Base-by-base conservation (phyloP, 2,888 invertebrate genomes). In the Ophion slaviceki region DNA sequence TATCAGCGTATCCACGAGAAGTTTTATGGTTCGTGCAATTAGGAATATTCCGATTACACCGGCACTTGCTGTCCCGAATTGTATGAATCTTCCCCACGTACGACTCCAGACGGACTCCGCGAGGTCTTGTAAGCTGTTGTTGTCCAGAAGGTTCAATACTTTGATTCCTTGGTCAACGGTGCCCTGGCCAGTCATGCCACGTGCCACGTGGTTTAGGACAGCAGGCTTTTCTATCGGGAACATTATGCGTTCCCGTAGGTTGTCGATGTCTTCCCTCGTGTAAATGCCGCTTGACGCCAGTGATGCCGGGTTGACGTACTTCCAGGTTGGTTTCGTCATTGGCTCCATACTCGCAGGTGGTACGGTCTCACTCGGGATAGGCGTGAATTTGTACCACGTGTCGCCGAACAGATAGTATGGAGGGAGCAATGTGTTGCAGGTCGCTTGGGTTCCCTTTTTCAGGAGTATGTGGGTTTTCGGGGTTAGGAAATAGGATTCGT, bases 311-410 rank as follows among this genome's bases (percentile, higher is more conserved):
- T 28, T 64, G 8, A 28, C 28, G 11, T 64, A 88, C 24, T 78
- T 80, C 88, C 88, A 88, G 0, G 78, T 72, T 0, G 62, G n/a
- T 47, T 47, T 72, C 2, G 84, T 77, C 17, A 67, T 3, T 1
- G 75, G 76, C 57, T 78, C 59, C 6, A 85, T 17, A 1, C 47
- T 28, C 0, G 10, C 20, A 2, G 86, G 84, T 20, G 36, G 2
- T 11, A 28, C 36, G 1, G 80, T 47, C 36, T 72, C 59, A 2
- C 62, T 59, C 20, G 80, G 40, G 28, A 8, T 6, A 1, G 87
- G 85, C 20, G 67, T n/a, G 3, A 86, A 45, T 66, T 81, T 78
- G 24, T 84, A 82, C 89, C 89, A 90, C 68, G 64, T 24, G 8
- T 86, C 67, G 5, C 87, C 87, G 4, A 89, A 11, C 14, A 28